phyloP scores from a whole-genome alignment of 2,113 vertebrate species.

The Scalopus aquaticus region DNA sequence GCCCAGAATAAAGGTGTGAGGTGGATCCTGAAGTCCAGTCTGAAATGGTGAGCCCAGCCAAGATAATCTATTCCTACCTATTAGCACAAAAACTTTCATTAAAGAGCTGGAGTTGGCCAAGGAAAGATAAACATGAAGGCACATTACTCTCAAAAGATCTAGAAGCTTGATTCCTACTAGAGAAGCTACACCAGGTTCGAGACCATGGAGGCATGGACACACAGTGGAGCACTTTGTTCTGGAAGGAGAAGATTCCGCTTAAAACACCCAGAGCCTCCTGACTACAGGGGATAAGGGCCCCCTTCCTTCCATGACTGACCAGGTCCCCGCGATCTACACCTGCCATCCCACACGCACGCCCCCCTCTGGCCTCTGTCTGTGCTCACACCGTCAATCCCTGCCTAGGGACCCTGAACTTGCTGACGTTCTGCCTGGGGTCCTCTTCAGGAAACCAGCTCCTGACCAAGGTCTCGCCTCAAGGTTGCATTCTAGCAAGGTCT shows the following conservation, averaged over 20 bases:
- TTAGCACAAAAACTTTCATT: not conserved
- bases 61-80: not conserved
- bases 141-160: not conserved
- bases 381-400: not conserved
- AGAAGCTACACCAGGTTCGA: not conserved
- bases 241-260: not conserved
- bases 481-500: not conserved
- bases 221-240: not conserved
- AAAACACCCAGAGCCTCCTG: not conserved
- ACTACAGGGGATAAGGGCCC: not conserved
- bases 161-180: not conserved
- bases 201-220: not conserved
- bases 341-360: not conserved
- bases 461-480: not conserved
- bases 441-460: not conserved
- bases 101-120: not conserved
- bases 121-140: not conserved
- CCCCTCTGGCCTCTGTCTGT: not conserved
- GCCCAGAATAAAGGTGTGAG: not conserved
- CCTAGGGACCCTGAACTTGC: too few species aligned
- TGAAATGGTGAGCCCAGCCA: not conserved
- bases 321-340: not conserved
- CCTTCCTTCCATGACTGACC: not conserved
- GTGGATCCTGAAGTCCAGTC: not conserved
- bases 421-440: fast-evolving